Percentiles rank a stretch among this genome's conserved stretches.
Conservation (phyloP, 2,113 vertebrate genomes). For the Chiloscyllium plagiosum region DNA sequence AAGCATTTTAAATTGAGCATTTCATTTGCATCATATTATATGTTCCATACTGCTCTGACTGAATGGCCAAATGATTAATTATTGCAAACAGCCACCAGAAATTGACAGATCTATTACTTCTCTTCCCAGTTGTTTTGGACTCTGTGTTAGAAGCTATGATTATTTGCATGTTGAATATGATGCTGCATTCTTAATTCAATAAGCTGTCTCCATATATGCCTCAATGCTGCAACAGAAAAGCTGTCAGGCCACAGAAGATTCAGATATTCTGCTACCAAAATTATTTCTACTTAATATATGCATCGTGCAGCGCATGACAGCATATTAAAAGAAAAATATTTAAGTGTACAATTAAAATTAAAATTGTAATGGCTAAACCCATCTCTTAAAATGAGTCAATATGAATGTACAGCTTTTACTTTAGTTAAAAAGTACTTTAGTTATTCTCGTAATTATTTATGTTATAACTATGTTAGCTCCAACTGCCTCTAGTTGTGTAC, state of each 20-base stretch:
- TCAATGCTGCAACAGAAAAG: not conserved
- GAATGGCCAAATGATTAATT: not conserved
- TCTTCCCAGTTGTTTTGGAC: not conserved
- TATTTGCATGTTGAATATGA: not conserved
- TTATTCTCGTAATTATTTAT: too few relatives aligned
- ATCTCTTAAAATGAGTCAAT: not conserved
- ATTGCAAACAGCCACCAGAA: not conserved
- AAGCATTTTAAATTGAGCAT: not conserved
- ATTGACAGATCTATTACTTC: slow-evolving; percentile 6
- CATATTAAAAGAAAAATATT: not conserved
- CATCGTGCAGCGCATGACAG: not conserved
- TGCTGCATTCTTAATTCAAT: not conserved
- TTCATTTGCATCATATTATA: not conserved
- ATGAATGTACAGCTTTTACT: not conserved
- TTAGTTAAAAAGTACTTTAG: too few relatives aligned
- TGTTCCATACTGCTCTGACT: not conserved
- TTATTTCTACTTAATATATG: not conserved
- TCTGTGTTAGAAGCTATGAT: not conserved
- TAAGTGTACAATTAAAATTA: not conserved
- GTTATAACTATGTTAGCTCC: not conserved
- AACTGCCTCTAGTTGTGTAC: not conserved
- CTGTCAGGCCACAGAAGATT: not conserved
- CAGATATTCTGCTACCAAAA: not conserved
- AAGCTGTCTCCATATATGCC: not conserved
- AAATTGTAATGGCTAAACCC: not conserved